Base-by-base conservation (phyloP, 2,113 vertebrate species). In the Hyaena hyaena region DNA sequence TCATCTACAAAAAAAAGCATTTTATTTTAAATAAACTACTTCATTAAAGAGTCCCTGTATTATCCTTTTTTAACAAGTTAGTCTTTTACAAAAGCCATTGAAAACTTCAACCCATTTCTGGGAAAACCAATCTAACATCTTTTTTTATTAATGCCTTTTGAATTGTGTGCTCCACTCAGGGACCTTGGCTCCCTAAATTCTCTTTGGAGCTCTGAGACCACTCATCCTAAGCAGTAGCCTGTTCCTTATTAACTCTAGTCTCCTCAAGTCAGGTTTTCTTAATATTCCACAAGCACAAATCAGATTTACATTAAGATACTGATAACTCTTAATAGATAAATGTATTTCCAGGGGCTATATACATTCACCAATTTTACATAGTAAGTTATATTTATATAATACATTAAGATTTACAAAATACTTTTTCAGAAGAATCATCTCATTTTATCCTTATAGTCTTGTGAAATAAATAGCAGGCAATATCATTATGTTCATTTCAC, bases 401-500 rank as follows among this genome's bases (percentile, higher is more conserved):
- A 23, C n/a, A 69, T 68, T 68, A 86, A 91, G 10, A 24, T 92
- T 83, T 86, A 68, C 4, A 84, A 69, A 84, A 84, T 88, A 35
- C 4, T 43, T 84, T 43, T 84, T 69, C 26, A 76, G 50, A 73
- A 87, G 35, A 86, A 74, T 79, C 23, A 45, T 68, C n/a, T 93
- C 66, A 82, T 92, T 97, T 84, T 9, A 93, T 77, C 23, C 77
- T 90, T 31, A 55, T 24, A 81, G 63, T 4, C 4, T 53, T 12
- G 24, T 58, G 10, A 82, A 82, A 55, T 90, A 91, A 90, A 68
- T 58, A 28, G 4, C 21, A 93, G 53, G 17, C 31, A 74, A 45
- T 66, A 66, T 24, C 15, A 77, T 84, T 80, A 90, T 35, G 65
- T 96, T 88, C 48, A 88, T 94, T 88, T 94, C 8, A 90, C 39